Conservation (phyloP, 2,888 invertebrate genomes). For the Alsophila aescularia region DNA sequence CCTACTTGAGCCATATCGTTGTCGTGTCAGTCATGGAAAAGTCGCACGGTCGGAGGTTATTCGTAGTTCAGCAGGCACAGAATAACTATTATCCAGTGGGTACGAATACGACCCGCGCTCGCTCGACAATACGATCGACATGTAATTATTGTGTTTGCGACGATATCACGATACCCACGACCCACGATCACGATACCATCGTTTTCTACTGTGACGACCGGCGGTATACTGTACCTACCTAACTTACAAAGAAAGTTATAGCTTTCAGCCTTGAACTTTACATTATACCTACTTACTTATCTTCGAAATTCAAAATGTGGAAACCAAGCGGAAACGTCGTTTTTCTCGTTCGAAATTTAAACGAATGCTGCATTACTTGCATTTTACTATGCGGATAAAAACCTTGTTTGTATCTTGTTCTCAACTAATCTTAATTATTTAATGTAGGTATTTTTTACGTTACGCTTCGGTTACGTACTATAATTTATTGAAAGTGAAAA, state of each 20-base stretch:
- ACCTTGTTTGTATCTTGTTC: constrained; percentile 1
- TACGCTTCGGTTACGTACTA: constrained; percentile 32
- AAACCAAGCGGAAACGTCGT: too few species aligned
- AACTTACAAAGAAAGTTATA: too few species aligned
- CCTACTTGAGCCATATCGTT: too few species aligned
- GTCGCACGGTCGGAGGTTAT: constrained; percentile 40
- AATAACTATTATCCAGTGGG: constrained; percentile 5
- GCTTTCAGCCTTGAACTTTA: too few species aligned
- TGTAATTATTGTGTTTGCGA: too few species aligned
- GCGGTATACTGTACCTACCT: too few species aligned
- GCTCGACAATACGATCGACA: not conserved
- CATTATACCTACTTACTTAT: too few species aligned
- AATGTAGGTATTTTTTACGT: constrained; percentile 15
- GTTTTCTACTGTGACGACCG: too few species aligned
- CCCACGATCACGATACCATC: too few species aligned
- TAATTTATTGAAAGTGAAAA: constrained; percentile 57
- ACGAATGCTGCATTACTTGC: not conserved
- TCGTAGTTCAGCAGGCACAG: constrained; percentile 7
- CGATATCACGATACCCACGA: too few species aligned
- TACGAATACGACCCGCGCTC: not conserved
- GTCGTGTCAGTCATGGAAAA: constrained; percentile 47
- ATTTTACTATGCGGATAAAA: too few species aligned
- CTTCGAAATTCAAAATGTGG: too few species aligned
- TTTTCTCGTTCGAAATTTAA: not conserved
- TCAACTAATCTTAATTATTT: constrained; percentile 10